Evolutionary conservation across 1,140 invertebrate genomes (phyloP).

Genomic region (Lepidurus couesii): DNA sequence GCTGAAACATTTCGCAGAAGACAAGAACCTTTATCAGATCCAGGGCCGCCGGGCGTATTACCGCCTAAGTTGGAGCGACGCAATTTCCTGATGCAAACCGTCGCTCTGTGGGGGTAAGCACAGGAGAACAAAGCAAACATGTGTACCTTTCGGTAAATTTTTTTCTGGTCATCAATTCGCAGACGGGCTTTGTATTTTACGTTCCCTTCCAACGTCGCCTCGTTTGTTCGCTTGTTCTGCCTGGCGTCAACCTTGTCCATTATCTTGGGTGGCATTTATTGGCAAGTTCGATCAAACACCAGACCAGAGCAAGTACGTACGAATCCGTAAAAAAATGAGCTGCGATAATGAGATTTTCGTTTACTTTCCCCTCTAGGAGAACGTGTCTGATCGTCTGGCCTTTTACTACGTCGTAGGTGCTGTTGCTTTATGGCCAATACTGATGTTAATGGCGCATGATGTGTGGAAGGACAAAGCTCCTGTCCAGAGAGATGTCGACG

Average conservation of each 20-base stretch:
- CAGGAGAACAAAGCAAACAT: not conserved
- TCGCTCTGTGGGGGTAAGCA: conserved; percentile 65
- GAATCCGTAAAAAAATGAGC: not conserved
- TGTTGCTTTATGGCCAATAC: conserved; percentile 66
- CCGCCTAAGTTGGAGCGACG: conserved; percentile 58
- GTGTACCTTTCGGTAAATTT: conserved; percentile 1
- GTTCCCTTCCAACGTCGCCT: conserved; percentile 76
- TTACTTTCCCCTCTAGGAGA: conserved; percentile 38
- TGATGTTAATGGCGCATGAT: conserved; percentile 62
- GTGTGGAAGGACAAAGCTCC: conserved; percentile 59
- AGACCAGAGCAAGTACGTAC: conserved; percentile 48
- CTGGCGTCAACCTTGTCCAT: conserved; percentile 72
- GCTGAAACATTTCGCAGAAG: conserved; percentile 69
- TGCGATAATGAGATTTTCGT: not conserved
- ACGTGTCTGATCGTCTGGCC: conserved; percentile 57
- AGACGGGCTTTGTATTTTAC: conserved; percentile 69
- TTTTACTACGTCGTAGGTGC: conserved; percentile 78
- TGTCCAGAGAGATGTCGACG: conserved; percentile 69
- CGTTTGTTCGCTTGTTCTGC: conserved; percentile 67
- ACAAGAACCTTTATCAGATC: conserved; percentile 62
- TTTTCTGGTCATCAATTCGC: conserved; percentile 39
- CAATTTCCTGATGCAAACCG: conserved; percentile 57
- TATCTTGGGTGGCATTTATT: conserved; percentile 78
- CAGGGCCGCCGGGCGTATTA: conserved; percentile 65
- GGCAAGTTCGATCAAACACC: conserved; percentile 70